These are phyloP conservation scores for Anguilla anguilla DNA, from an alignment of 2,797 vertebrate genomes.

Conservation along the genomic window DNA sequence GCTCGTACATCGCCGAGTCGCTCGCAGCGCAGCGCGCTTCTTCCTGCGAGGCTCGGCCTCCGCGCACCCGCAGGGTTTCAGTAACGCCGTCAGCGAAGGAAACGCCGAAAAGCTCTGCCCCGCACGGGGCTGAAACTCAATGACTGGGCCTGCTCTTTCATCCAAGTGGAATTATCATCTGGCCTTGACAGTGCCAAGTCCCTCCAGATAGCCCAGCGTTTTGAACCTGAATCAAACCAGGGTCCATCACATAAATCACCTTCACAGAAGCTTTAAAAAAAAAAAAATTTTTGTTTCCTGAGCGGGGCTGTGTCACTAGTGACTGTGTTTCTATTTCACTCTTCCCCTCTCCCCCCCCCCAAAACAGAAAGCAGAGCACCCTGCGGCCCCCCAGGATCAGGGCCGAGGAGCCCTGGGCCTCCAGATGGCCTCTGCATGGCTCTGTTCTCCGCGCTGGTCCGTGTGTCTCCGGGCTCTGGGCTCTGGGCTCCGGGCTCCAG, in stretches of 20 bases:
- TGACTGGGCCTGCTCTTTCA: background rate
- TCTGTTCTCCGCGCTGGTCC: too few relatives aligned
- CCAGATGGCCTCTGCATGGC: too few relatives aligned
- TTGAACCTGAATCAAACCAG: background rate
- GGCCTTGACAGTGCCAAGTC: slow-evolving; percentile 1
- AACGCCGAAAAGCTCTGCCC: background rate
- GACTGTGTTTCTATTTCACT: background rate
- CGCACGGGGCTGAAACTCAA: background rate
- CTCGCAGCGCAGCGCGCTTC: background rate
- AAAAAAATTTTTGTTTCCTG: background rate
- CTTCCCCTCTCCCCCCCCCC: background rate
- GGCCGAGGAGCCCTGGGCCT: too few relatives aligned
- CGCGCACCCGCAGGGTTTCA: background rate
- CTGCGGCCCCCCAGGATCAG: too few relatives aligned
- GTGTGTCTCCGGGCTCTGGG: background rate
- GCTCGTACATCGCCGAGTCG: background rate
- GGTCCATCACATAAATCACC: background rate
- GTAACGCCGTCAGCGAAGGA: background rate
- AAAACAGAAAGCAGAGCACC: background rate
- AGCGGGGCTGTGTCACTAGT: background rate
- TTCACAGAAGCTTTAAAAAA: background rate
- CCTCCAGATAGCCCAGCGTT: background rate
- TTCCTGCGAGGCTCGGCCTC: background rate
- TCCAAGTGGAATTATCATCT: background rate
- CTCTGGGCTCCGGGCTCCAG: too few relatives aligned